Evolutionary conservation across 2,888 invertebrate species (phyloP).

Genomic region (Drosophila anomelani): DNA sequence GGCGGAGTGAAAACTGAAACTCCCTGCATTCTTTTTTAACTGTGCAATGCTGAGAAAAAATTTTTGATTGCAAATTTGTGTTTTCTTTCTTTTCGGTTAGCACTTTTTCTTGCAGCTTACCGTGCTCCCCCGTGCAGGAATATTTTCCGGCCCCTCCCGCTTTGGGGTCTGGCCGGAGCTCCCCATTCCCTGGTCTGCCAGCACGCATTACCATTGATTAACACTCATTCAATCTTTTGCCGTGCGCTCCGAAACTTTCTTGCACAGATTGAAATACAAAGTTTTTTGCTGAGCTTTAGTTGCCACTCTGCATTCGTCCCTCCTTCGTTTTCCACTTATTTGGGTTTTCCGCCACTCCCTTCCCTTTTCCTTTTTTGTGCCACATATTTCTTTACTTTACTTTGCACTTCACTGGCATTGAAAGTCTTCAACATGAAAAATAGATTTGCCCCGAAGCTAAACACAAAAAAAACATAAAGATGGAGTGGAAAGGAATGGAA

Average conservation of each 20-base stretch:
- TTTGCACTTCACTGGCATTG: slow-evolving; percentile 57
- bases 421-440: slow-evolving; percentile 69
- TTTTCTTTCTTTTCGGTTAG: slow-evolving; percentile 50
- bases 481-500: not conserved
- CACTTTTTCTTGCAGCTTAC: slow-evolving; percentile 54
- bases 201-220: slow-evolving; percentile 79
- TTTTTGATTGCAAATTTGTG: slow-evolving; percentile 76
- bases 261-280: slow-evolving; percentile 77
- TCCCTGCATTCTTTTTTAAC: slow-evolving; percentile 13
- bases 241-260: slow-evolving; percentile 63
- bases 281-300: slow-evolving; percentile 66
- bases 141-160: not conserved
- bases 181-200: slow-evolving; percentile 54
- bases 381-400: slow-evolving; percentile 52
- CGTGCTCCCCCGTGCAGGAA: slow-evolving; percentile 31
- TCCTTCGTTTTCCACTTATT: slow-evolving; percentile 65
- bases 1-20: slow-evolving; percentile 17
- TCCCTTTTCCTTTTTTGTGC: slow-evolving; percentile 41
- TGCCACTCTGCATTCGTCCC: slow-evolving; percentile 34
- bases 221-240: slow-evolving; percentile 69
- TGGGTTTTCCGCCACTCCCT: slow-evolving; percentile 47
- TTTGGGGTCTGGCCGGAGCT: not conserved
- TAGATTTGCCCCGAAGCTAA: slow-evolving; percentile 66
- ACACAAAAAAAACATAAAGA: slow-evolving; percentile 19
- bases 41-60: slow-evolving; percentile 40